Conservation (phyloP, 2,888 invertebrate species). For the Aspidapion aeneum region DNA sequence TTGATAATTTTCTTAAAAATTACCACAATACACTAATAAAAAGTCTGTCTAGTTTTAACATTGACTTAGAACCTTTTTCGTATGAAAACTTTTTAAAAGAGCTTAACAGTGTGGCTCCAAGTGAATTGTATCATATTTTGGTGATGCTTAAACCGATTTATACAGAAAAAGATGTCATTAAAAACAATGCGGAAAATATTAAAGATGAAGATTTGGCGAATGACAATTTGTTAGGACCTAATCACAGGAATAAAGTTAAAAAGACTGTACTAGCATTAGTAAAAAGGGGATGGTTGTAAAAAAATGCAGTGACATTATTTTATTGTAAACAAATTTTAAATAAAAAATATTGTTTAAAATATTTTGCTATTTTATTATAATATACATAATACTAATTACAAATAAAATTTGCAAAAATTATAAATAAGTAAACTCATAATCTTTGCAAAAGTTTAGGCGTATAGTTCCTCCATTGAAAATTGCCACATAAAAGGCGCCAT, state of each 20-base stretch:
- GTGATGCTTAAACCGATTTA: neutral
- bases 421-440: too few species aligned
- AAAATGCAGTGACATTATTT: too few species aligned
- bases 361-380: too few species aligned
- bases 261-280: neutral
- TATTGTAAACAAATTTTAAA: too few species aligned
- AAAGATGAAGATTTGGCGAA: neutral
- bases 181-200: neutral
- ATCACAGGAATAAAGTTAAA: neutral
- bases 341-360: too few species aligned
- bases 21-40: conserved; percentile 40
- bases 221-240: neutral
- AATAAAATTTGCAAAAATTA: too few species aligned
- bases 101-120: neutral
- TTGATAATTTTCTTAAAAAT: conserved; percentile 49
- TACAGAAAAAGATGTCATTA: neutral
- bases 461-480: too few species aligned
- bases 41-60: neutral
- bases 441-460: too few species aligned
- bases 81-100: neutral
- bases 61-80: conserved; percentile 1
- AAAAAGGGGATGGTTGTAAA: neutral
- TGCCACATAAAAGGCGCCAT: too few species aligned
- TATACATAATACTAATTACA: too few species aligned
- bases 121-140: conserved; percentile 1